Evolutionary conservation across 2,888 invertebrate species (phyloP), one percentile per base, ranked within the genome.

Genomic region (Microdon myrmicae): DNA sequence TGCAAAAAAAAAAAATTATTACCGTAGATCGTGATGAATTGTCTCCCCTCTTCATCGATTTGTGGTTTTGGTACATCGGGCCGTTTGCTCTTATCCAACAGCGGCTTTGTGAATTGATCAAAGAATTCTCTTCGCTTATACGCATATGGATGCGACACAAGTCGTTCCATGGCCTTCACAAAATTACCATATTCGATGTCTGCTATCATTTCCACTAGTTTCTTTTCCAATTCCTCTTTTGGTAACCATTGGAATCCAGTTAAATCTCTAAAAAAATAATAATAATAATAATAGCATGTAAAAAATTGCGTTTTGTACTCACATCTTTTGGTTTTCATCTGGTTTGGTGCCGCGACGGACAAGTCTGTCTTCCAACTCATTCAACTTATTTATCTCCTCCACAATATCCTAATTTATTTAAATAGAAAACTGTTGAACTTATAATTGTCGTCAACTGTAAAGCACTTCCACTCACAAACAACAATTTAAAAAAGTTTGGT

Each of bases 401-500:
- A 87, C 87, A 73, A 88, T 84, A 74, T 91, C 84, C 88, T 90
- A 71, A 26, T 73, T 74, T 59, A 8, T 64, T 48, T 69, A 19
- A 16, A 10, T 45, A 54, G 25, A 23, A 12, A 23, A 13, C 2
- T 8, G 4, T n/a, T 17, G 0, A 28, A 8, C 8, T 13, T 1
- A 6, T 3, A 3, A 12, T 20, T n/a, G 6, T 3, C 14, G n/a
- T 19, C 4, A 12, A 6, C 5, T 4, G 34, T 6, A 7, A 10
- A 2, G 10, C 10, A 1, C 9, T 14, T 28, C 39, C 34, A 78
- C 84, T 83, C 81, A 92, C 96, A 82, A 91, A 88, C 70, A 97
- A 81, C 3, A 90, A 74, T 73, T 90, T 85, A 75, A 90, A 94
- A 76, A 89, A 97, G 75, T 92, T 90, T 0, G 96, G 90, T 73